phyloP scores from a whole-genome alignment of 1,140 invertebrate genomes.

The Procambarus virginalis region DNA sequence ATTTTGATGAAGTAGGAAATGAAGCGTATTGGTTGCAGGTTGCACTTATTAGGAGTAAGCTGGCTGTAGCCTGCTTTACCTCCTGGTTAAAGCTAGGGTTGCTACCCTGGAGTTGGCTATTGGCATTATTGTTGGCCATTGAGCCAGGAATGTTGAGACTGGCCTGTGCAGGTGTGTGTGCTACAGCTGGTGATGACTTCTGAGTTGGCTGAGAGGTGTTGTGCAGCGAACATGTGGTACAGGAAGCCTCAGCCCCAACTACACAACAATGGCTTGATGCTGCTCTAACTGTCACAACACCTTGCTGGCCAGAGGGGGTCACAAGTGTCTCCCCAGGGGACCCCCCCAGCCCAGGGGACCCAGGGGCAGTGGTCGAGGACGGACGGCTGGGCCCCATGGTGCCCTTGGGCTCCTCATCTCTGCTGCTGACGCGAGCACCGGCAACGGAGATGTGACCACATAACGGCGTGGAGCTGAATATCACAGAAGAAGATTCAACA shows the following conservation, averaged over 20 bases:
- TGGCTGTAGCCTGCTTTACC: conserved; percentile 35
- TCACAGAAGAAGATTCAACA: conserved; percentile 60
- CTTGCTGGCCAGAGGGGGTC: conserved; percentile 35
- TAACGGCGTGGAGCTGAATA: conserved; percentile 58
- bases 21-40: conserved; percentile 70
- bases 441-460: not conserved
- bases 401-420: conserved; percentile 49
- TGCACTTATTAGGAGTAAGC: conserved; percentile 61
- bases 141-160: conserved; percentile 69
- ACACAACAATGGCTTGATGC: conserved; percentile 34
- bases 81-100: conserved; percentile 67
- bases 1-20: conserved; percentile 68
- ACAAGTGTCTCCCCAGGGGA: conserved; percentile 21
- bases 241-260: conserved; percentile 8
- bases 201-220: conserved; percentile 31
- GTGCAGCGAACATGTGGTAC: conserved; percentile 14
- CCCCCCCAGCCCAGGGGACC: conserved; percentile 49
- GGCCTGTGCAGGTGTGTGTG: conserved; percentile 55
- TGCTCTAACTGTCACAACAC: conserved; percentile 43
- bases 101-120: conserved; percentile 69
- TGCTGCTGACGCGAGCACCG: not conserved
- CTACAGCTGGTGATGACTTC: conserved; percentile 24
- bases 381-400: conserved; percentile 66
- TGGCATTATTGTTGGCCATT: conserved; percentile 48
- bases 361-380: conserved; percentile 71